These are phyloP conservation scores for Orchestia grillus DNA, from an alignment of 1,140 invertebrate genomes.

Conservation along the genomic window DNA sequence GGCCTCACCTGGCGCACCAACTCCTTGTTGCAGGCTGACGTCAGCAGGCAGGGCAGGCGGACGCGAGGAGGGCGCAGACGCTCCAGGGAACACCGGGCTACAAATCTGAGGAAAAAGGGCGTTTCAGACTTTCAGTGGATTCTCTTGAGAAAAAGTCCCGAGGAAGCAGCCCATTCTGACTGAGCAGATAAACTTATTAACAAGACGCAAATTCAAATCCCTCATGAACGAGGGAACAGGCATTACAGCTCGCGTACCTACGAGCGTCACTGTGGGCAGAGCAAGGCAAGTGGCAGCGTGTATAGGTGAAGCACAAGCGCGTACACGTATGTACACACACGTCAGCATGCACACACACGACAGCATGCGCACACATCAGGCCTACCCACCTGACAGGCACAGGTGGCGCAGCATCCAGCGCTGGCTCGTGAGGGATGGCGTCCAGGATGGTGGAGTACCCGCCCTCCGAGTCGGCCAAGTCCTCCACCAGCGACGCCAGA, in stretches of 20 bases:
- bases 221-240: too few relatives aligned
- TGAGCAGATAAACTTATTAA: too few relatives aligned
- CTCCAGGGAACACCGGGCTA: constrained; percentile 52
- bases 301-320: too few relatives aligned
- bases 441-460: constrained; percentile 66
- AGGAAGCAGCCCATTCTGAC: too few relatives aligned
- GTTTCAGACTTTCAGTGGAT: background rate
- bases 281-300: too few relatives aligned
- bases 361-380: background rate
- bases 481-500: constrained; percentile 63
- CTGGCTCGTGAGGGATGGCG: constrained; percentile 64
- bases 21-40: constrained; percentile 57
- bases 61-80: background rate
- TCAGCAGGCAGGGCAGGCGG: constrained; percentile 40
- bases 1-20: constrained; percentile 42
- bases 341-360: background rate
- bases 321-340: background rate
- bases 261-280: too few relatives aligned
- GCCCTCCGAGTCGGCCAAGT: constrained; percentile 66
- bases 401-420: constrained; percentile 58
- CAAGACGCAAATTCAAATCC: too few relatives aligned
- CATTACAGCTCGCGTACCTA: too few relatives aligned
- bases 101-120: background rate
- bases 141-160: too few relatives aligned
- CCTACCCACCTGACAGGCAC: constrained; percentile 61